phyloP scores from a whole-genome alignment of 2,797 vertebrate species.

The Sphaeramia orbicularis region DNA sequence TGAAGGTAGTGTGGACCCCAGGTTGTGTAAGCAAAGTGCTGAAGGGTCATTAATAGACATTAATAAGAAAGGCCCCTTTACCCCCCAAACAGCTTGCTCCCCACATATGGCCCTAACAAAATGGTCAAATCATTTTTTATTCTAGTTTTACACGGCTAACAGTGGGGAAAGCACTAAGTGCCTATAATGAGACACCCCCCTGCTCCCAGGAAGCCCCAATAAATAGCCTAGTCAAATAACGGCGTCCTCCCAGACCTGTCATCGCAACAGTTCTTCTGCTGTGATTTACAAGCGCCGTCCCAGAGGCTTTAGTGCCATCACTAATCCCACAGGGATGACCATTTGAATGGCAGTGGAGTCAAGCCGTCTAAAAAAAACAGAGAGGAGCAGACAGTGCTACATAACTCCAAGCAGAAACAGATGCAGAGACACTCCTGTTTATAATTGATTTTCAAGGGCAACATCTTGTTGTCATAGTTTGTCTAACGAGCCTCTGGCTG shows the following conservation, averaged over 20 bases:
- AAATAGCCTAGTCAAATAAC: conserved; percentile 77
- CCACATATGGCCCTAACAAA: conserved; percentile 52
- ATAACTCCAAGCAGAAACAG: conserved; percentile 83
- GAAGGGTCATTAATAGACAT: conserved; percentile 74
- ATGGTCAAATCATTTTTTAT: conserved; percentile 73
- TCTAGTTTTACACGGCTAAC: conserved; percentile 59
- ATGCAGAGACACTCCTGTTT: conserved; percentile 79
- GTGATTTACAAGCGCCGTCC: conserved; percentile 84
- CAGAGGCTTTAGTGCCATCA: conserved; percentile 76
- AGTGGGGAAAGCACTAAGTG: conserved; percentile 53
- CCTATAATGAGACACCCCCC: conserved; percentile 65
- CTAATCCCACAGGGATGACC: conserved; percentile 80
- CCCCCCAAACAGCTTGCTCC: conserved; percentile 28
- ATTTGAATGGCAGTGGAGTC: conserved; percentile 70
- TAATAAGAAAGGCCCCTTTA: conserved; percentile 61
- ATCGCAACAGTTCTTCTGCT: conserved; percentile 77
- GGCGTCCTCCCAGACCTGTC: conserved; percentile 77
- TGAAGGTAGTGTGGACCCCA: conserved; percentile 61
- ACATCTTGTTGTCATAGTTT: conserved; percentile 84
- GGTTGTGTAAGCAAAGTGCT: conserved; percentile 74
- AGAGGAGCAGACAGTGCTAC: conserved; percentile 66
- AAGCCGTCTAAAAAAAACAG: conserved; percentile 51
- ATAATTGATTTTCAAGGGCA: conserved; percentile 89
- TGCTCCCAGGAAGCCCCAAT: conserved; percentile 66
- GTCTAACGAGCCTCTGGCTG: conserved; percentile 83